These are phyloP conservation scores for Euplagia quadripunctaria DNA, from an alignment of 2,888 invertebrate genomes.

Conservation along the genomic window DNA sequence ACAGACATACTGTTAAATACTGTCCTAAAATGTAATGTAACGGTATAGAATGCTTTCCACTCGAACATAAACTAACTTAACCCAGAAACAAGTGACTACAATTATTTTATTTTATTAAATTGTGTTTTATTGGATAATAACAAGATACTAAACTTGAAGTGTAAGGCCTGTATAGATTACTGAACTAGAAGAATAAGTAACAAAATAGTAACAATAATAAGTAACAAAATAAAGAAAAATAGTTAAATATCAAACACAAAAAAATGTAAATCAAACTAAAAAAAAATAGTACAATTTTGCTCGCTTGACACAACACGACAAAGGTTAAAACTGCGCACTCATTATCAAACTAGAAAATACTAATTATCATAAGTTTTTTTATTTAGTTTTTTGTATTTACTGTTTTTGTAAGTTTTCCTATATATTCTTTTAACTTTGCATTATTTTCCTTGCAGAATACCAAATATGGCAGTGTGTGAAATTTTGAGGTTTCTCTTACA, in stretches of 20 bases:
- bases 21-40: conserved; percentile 16
- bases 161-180: background rate
- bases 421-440: too few relatives aligned
- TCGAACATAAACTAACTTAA: conserved; percentile 13
- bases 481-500: background rate
- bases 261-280: background rate
- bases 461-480: too few relatives aligned
- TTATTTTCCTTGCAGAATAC: too few relatives aligned
- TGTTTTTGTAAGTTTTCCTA: too few relatives aligned
- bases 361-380: too few relatives aligned
- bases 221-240: background rate
- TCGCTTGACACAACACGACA: too few relatives aligned
- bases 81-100: conserved; percentile 2
- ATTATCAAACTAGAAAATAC: too few relatives aligned
- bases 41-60: conserved; percentile 15
- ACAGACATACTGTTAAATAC: conserved; percentile 9
- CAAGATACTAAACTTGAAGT: background rate
- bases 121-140: conserved; percentile 21
- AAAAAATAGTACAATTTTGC: background rate
- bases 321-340: too few relatives aligned
- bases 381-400: too few relatives aligned
- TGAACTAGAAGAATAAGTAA: background rate
- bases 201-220: background rate
- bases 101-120: conserved; percentile 17
- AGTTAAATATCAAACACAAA: background rate